These are phyloP conservation scores for Mythimna pallens DNA, from an alignment of 2,888 invertebrate species.

Conservation along the genomic window DNA sequence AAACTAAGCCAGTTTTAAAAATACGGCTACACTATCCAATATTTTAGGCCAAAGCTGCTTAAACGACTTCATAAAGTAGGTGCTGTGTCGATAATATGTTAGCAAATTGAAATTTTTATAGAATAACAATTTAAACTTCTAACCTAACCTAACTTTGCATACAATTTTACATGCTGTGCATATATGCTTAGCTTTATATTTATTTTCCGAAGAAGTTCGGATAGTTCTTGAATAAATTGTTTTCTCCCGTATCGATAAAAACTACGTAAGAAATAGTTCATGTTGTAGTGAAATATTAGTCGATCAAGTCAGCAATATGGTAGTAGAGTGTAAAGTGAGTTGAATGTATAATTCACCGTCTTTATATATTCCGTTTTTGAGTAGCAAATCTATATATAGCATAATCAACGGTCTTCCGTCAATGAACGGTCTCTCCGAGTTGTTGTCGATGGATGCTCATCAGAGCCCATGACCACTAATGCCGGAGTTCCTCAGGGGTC, in stretches of 20 bases:
- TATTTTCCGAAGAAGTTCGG: not conserved
- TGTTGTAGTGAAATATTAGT: not conserved
- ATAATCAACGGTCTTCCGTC: too few relatives aligned
- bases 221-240: not conserved
- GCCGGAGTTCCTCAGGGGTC: too few relatives aligned
- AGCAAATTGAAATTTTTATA: slow-evolving; percentile 63
- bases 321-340: not conserved
- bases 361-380: too few relatives aligned
- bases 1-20: slow-evolving; percentile 35
- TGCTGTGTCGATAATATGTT: slow-evolving; percentile 41
- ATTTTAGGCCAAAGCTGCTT: slow-evolving; percentile 49
- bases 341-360: too few relatives aligned
- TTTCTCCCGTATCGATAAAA: not conserved
- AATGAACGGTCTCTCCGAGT: too few relatives aligned
- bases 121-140: slow-evolving; percentile 13
- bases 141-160: slow-evolving; percentile 12
- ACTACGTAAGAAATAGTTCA: not conserved
- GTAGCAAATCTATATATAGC: too few relatives aligned
- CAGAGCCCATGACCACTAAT: too few relatives aligned
- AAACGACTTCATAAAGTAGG: slow-evolving; percentile 46
- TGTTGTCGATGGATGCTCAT: too few relatives aligned
- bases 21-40: slow-evolving; percentile 32
- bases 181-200: slow-evolving; percentile 3
- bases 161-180: slow-evolving; percentile 19
- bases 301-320: not conserved